Evolutionary conservation across 2,113 vertebrate genomes (phyloP).

Genomic region (Stomatorhinus ivindoensis): DNA sequence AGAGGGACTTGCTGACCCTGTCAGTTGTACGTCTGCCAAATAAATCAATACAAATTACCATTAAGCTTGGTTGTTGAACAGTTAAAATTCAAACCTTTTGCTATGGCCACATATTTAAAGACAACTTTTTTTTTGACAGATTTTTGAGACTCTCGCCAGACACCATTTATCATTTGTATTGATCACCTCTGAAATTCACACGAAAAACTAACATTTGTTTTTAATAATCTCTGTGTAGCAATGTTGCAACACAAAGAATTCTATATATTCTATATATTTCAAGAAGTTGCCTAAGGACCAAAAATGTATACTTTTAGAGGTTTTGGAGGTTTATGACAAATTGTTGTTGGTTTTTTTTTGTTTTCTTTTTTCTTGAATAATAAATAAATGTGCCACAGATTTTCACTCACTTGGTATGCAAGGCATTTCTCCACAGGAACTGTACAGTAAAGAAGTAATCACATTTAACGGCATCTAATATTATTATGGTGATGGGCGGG

Average conservation of each 20-base stretch:
- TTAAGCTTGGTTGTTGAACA: neutral
- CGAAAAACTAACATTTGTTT: neutral
- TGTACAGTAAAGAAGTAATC: neutral
- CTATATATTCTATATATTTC: neutral
- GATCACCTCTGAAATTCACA: neutral
- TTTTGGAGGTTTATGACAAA: neutral
- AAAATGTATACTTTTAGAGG: neutral
- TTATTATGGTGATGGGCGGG: neutral
- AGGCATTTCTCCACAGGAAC: neutral
- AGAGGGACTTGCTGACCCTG: neutral
- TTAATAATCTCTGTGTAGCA: neutral
- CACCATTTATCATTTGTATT: neutral
- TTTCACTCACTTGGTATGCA: neutral
- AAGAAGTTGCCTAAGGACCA: neutral
- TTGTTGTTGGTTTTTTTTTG: neutral
- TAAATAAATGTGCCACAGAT: neutral
- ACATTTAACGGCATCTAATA: neutral
- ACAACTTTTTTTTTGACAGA: neutral
- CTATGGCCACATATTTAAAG: neutral
- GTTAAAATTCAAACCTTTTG: neutral
- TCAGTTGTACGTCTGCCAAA: neutral
- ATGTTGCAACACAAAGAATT: neutral
- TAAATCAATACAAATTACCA: neutral
- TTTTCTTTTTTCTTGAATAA: neutral
- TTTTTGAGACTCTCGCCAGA: neutral